Evolutionary conservation across 2,797 vertebrate genomes (phyloP).

Genomic region (Tolypeutes matacus): DNA sequence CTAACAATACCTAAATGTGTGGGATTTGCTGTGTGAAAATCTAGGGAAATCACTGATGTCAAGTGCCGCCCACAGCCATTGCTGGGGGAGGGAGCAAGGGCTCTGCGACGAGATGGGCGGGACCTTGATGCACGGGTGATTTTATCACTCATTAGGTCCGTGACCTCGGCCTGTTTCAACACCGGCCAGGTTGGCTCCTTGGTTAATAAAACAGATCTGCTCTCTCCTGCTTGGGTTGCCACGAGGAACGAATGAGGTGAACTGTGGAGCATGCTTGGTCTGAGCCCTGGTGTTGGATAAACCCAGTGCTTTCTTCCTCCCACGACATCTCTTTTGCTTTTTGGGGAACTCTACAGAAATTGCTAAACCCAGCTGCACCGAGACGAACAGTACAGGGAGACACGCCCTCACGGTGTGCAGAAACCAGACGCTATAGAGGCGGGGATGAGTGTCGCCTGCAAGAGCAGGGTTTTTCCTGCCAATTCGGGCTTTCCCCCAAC

Average conservation of each 20-base stretch:
- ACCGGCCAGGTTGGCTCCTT: neutral
- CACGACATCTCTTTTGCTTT: neutral
- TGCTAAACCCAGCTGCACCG: neutral
- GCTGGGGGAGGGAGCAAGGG: neutral
- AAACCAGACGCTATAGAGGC: neutral
- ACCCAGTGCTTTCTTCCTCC: neutral
- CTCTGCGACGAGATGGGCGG: neutral
- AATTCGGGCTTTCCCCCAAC: neutral
- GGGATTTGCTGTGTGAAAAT: neutral
- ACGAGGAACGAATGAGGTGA: too few relatives aligned
- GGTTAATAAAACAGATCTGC: neutral
- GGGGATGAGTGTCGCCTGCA: neutral
- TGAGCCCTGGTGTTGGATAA: neutral
- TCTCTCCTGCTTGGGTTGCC: too few relatives aligned
- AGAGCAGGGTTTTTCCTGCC: neutral
- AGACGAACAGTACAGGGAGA: neutral
- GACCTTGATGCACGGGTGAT: too few relatives aligned
- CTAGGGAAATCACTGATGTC: too few relatives aligned
- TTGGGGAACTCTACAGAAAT: too few relatives aligned
- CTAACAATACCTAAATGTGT: neutral
- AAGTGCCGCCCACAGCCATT: neutral
- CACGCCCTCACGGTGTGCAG: neutral
- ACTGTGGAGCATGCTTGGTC: too few relatives aligned
- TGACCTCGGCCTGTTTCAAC: neutral
- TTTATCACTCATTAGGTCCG: neutral